Evolutionary conservation across 2,797 vertebrate species (phyloP).

Genomic region (Lithobates pipiens): DNA sequence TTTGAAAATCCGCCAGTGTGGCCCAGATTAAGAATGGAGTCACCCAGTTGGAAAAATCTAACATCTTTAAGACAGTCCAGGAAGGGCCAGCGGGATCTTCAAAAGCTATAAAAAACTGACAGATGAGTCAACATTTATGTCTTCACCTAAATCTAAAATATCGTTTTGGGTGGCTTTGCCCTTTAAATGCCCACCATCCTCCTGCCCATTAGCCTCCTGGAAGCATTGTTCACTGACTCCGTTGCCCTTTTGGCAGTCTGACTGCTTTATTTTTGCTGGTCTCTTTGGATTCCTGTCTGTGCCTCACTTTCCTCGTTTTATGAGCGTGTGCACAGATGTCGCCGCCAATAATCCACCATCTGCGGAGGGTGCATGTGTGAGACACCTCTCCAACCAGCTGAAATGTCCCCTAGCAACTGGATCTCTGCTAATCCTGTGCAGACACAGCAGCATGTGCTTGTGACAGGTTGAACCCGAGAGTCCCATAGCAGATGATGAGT

Average conservation of each 20-base stretch:
- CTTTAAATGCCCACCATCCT: neutral
- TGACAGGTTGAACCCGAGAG: slow-evolving; percentile 25
- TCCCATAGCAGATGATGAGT: slow-evolving; percentile 15
- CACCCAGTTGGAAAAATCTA: too few species aligned
- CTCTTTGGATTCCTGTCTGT: neutral
- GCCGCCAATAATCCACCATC: slow-evolving; percentile 47
- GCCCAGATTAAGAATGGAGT: too few species aligned
- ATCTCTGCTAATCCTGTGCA: slow-evolving; percentile 43
- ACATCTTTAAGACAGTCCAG: too few species aligned
- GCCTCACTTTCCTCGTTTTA: neutral
- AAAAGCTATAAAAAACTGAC: too few species aligned
- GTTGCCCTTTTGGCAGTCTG: too few species aligned
- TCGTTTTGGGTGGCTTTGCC: neutral
- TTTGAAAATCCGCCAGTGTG: too few species aligned
- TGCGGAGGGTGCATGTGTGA: slow-evolving; percentile 17
- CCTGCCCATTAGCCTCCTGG: neutral
- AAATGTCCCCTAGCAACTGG: slow-evolving; percentile 45
- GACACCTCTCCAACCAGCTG: slow-evolving; percentile 44
- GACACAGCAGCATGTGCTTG: slow-evolving; percentile 15
- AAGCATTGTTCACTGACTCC: neutral
- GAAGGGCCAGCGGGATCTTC: too few species aligned
- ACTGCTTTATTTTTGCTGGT: neutral
- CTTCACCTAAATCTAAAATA: neutral
- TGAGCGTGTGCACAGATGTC: slow-evolving; percentile 21
- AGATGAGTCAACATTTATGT: too few species aligned